These are phyloP conservation scores for Festucalex cinctus DNA, from an alignment of 2,113 vertebrate genomes.

Conservation along the genomic window DNA sequence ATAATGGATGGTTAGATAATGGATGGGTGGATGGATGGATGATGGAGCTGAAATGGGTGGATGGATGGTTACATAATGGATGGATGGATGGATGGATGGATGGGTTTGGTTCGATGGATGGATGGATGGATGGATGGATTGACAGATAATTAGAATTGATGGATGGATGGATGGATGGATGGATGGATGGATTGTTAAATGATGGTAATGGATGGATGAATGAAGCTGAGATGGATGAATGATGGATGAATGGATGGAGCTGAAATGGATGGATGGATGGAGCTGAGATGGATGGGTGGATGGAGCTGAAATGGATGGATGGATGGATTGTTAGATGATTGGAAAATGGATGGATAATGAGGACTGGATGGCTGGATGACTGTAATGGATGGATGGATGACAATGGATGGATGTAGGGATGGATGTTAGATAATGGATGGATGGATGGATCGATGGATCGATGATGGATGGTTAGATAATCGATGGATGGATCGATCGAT, in stretches of 20 bases:
- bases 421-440: no score
- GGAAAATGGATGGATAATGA: no score
- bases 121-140: no score
- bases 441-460: background rate
- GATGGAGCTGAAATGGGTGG: no score
- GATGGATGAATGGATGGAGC: background rate
- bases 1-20: no score
- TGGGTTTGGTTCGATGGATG: background rate
- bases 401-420: background rate
- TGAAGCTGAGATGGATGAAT: background rate
- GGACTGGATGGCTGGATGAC: no score
- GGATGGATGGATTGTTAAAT: background rate
- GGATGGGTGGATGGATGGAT: no score
- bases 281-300: no score
- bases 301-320: background rate
- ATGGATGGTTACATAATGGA: background rate
- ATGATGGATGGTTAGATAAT: background rate
- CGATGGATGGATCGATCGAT: background rate
- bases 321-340: background rate
- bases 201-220: background rate
- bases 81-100: background rate
- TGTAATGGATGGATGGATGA: background rate
- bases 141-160: background rate
- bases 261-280: background rate
- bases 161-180: background rate